Percentiles rank a stretch among this genome's conserved stretches.
phyloP scores from a whole-genome alignment of 92 coral and sea anemone genomes.

The Isaurus tuberculatus region DNA sequence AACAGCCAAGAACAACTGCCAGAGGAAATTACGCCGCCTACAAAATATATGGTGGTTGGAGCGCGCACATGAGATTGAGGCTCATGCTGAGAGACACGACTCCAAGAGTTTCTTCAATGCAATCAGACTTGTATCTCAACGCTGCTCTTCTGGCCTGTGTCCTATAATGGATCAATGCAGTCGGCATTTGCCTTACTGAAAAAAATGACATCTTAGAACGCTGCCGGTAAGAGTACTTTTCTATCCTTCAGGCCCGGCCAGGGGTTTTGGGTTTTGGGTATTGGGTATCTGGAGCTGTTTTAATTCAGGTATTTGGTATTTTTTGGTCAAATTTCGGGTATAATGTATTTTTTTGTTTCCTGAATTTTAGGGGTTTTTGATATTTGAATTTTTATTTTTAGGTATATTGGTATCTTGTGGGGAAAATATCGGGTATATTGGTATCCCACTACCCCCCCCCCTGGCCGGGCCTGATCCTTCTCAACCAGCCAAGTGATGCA shows the following conservation, averaged over 20 bases:
- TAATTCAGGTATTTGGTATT: no score
- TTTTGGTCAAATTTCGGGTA: no score
- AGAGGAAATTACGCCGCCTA: background rate
- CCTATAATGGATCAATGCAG: background rate
- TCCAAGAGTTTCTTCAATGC: no score
- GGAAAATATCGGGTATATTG: no score
- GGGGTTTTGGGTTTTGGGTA: no score
- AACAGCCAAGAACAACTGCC: no score
- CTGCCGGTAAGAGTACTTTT: no score
- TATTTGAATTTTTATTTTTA: background rate
- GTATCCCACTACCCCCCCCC: no score
- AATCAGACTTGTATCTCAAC: background rate
- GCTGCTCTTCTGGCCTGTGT: background rate
- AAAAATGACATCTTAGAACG: background rate
- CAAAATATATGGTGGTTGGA: background rate
- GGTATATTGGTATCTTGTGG: no score
- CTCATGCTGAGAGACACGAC: constrained; percentile 1
- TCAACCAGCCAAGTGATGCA: background rate
- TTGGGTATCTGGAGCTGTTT: no score
- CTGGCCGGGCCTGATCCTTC: background rate
- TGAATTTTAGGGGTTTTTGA: background rate
- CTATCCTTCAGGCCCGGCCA: no score
- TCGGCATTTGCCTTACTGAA: background rate
- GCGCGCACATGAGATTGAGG: background rate
- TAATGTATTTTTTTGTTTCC: no score